Base-by-base conservation (phyloP, 2,888 invertebrate species). In the Antitype chi region DNA sequence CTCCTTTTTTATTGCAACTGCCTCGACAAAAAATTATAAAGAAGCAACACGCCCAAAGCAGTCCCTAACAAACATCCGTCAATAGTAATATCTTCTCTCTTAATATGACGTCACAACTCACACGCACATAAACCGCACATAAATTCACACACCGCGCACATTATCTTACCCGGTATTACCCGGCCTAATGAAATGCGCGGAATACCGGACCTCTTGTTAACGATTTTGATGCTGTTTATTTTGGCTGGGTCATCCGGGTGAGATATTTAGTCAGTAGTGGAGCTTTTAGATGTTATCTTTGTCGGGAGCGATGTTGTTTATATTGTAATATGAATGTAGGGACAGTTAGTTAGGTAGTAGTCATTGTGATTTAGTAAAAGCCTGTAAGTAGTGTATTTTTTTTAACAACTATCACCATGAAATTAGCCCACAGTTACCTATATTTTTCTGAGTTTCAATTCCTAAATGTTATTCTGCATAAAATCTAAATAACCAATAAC, bases 171-270 rank as follows among this genome's bases (percentile, higher is more conserved):
- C 28, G 32, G 76, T 81, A 79, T 77, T 81, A 81, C 57, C 73
- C 76, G 80, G 73, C 88, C 84, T 90, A 89, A 90, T 88, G 88
- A 90, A 91, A 91, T 91, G 90, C 89, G 78, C 86, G 81, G 86
- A 87, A 90, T 90, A 85, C 86, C 74, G 67, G 74, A 69, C 64
- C 81, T 64, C 62, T 77, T 57, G 80, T 76, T 77, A 74, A 84
- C 74, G 70, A 80, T 81, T 81, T 70, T 60, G 32, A 70, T 79
- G 80, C 47, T 81, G 78, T 87, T 85, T 76, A 76, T 81, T 88
- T 76, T 80, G 32, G 53, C 57, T 25, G 74, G 76, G 68, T 82
- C 55, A 82, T 47, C 28, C 70, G 68, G 66, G 8, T 47, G 55
- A 52, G 57, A 63, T 60, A 28, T 78, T 84, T 15, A 68, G 49